Percentiles rank a stretch among this genome's conserved stretches.
Evolutionary conservation across 2,113 vertebrate species (phyloP).

Genomic region (Elaphurus davidianus): DNA sequence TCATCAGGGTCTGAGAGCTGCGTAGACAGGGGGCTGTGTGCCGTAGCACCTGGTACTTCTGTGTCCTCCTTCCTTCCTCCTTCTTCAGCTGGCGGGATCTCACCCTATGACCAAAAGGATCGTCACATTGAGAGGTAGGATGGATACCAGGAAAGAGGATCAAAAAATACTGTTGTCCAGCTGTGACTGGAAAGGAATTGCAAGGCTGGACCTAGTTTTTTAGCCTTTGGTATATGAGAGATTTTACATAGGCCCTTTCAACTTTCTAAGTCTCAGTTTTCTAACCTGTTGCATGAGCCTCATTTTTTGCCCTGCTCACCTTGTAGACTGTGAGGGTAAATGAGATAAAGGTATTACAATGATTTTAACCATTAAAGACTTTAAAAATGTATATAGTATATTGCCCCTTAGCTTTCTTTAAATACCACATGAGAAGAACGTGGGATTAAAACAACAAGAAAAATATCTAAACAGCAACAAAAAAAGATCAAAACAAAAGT

Average conservation of each 20-base stretch:
- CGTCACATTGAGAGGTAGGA: neutral
- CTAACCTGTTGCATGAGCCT: neutral
- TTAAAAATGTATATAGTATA: neutral
- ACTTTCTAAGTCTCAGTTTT: neutral
- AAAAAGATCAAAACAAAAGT: neutral
- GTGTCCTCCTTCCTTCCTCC: constrained; percentile 73
- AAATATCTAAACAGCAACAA: neutral
- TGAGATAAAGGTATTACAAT: neutral
- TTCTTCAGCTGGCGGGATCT: constrained; percentile 67
- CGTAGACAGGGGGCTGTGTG: constrained; percentile 68
- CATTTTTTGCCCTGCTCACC: neutral
- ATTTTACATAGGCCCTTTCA: neutral
- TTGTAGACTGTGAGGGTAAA: neutral
- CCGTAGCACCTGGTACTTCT: constrained; percentile 66
- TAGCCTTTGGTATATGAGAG: neutral
- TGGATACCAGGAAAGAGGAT: neutral
- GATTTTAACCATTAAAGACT: neutral
- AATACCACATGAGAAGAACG: neutral
- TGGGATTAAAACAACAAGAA: neutral
- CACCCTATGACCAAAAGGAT: constrained; percentile 73
- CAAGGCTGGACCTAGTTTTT: neutral
- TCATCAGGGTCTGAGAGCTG: constrained; percentile 90
- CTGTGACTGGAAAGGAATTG: neutral
- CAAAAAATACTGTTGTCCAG: neutral
- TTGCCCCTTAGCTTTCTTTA: neutral